phyloP scores from a whole-genome alignment of 2,888 invertebrate genomes.

The Limnephilus rhombicus region DNA sequence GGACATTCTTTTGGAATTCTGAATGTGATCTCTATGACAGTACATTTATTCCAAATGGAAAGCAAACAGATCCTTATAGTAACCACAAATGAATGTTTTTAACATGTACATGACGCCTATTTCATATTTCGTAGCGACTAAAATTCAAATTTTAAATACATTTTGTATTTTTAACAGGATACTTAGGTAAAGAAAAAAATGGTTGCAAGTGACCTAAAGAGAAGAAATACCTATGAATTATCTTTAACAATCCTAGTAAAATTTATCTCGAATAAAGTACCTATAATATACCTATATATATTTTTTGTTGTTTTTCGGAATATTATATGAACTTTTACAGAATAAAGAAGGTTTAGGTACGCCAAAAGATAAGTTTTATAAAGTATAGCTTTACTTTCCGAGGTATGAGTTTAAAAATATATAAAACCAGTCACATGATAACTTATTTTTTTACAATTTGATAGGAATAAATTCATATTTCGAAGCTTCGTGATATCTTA shows the following conservation, averaged over 20 bases:
- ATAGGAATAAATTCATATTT: too few relatives aligned
- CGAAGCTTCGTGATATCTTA: too few relatives aligned
- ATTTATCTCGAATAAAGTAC: too few relatives aligned
- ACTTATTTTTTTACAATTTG: too few relatives aligned
- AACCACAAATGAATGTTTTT: background rate
- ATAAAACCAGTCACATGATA: too few relatives aligned
- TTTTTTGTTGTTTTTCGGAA: background rate
- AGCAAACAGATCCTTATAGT: background rate
- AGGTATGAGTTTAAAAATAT: too few relatives aligned
- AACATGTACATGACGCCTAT: background rate
- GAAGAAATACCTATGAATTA: background rate
- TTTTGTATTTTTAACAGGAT: background rate
- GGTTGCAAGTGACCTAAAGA: background rate
- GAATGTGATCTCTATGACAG: background rate
- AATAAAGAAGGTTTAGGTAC: background rate
- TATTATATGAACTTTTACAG: background rate
- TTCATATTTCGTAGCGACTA: background rate
- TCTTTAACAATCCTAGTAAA: background rate
- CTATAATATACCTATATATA: too few relatives aligned
- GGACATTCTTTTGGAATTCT: background rate
- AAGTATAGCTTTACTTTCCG: background rate
- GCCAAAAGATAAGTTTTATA: background rate
- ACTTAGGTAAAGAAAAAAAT: background rate
- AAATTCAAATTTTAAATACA: background rate
- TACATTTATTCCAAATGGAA: background rate